phyloP scores from a whole-genome alignment of 1,140 invertebrate species.

The Prorops nasuta region DNA sequence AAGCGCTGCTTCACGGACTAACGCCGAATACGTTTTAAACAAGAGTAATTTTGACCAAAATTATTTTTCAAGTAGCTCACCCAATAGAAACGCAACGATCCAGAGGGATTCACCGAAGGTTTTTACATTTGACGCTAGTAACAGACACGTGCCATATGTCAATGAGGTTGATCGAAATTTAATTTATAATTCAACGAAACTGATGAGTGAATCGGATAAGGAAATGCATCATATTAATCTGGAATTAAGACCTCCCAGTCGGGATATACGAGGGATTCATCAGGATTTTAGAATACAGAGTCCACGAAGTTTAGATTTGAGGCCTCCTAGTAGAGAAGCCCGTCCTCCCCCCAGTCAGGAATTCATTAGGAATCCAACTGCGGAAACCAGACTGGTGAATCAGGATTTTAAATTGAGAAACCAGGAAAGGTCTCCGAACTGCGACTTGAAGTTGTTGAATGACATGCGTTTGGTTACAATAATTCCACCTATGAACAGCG shows the following conservation, averaged over 20 bases:
- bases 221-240: too few species aligned
- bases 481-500: constrained; percentile 10
- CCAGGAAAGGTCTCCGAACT: constrained; percentile 24
- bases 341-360: constrained; percentile 18
- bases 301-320: constrained; percentile 21
- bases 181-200: constrained; percentile 28
- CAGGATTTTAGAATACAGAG: constrained; percentile 20
- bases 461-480: constrained; percentile 16
- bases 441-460: constrained; percentile 24
- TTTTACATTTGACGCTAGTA: constrained; percentile 21
- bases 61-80: too few species aligned
- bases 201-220: constrained; percentile 30
- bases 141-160: constrained; percentile 8
- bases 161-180: constrained; percentile 29
- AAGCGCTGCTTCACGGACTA: constrained; percentile 1
- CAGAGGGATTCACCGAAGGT: constrained; percentile 25
- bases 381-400: constrained; percentile 21
- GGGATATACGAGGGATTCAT: constrained; percentile 11
- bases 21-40: constrained; percentile 15
- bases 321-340: constrained; percentile 21
- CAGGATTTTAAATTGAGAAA: constrained; percentile 31
- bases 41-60: too few species aligned
- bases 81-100: too few species aligned
- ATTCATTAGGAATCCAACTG: constrained; percentile 12
- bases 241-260: constrained; percentile 14